A percentile compares a stretch with the other conserved stretches of the same genome.
phyloP scores from a whole-genome alignment of 2,797 vertebrate genomes.

The Lutjanus campechanus region DNA sequence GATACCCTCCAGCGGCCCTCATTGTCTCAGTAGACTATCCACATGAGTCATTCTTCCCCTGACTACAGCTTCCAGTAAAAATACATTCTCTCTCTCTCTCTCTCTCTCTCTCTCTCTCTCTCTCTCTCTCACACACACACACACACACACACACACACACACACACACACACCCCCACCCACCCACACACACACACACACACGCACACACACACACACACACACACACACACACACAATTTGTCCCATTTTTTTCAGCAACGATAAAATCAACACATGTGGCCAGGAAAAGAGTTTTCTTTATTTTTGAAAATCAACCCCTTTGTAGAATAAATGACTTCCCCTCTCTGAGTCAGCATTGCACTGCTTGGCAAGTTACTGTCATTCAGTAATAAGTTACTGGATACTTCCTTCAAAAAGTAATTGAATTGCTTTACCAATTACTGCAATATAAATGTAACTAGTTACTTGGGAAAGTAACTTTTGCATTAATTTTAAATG shows the following conservation, averaged over 20 bases:
- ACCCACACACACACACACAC: slow-evolving; percentile 9
- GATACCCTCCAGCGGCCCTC: slow-evolving; percentile 54
- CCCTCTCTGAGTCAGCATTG: background rate
- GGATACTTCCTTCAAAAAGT: no score
- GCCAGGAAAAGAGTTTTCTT: slow-evolving; percentile 16
- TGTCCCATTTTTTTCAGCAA: slow-evolving; percentile 47
- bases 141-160: background rate
- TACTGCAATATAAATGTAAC: no score
- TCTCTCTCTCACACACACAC: slow-evolving; percentile 9
- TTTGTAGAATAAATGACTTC: background rate
- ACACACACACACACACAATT: slow-evolving; percentile 22
- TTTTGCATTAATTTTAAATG: no score
- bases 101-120: no score
- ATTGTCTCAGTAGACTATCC: slow-evolving; percentile 72
- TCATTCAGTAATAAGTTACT: no score
- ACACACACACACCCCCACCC: background rate
- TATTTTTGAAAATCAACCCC: background rate
- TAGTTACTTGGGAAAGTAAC: no score
- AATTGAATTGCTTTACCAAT: no score
- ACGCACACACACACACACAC: slow-evolving; percentile 4
- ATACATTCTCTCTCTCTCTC: no score
- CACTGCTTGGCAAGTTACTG: no score
- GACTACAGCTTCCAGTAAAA: slow-evolving; percentile 56
- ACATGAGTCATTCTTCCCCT: slow-evolving; percentile 65
- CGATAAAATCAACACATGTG: slow-evolving; percentile 46